Percentiles rank a stretch among this genome's conserved stretches.
These are phyloP conservation scores for Cheilosia scutellata DNA, from an alignment of 2,888 invertebrate species.

Conservation along the genomic window DNA sequence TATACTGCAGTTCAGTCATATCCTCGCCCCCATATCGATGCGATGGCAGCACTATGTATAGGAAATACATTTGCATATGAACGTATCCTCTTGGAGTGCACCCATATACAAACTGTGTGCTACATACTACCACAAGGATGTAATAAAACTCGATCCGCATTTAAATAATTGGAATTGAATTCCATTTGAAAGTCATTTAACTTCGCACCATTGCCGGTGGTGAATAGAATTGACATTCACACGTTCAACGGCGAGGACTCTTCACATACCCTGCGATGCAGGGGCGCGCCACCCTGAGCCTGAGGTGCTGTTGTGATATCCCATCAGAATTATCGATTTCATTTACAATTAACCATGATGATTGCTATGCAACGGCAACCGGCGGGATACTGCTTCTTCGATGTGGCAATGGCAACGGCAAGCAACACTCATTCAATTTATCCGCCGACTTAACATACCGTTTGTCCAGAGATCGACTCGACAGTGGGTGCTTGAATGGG, in stretches of 20 bases:
- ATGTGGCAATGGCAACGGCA: slow-evolving; percentile 36
- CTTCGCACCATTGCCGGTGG: slow-evolving; percentile 72
- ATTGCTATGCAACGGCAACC: slow-evolving; percentile 62
- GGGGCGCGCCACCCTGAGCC: not conserved
- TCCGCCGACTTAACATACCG: slow-evolving; percentile 40
- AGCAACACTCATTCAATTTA: slow-evolving; percentile 38
- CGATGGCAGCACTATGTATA: not conserved
- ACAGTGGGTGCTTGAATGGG: slow-evolving; percentile 3
- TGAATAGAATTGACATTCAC: slow-evolving; percentile 75
- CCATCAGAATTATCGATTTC: slow-evolving; percentile 75
- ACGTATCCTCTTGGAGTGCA: slow-evolving; percentile 13
- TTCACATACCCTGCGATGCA: not conserved
- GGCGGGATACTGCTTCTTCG: slow-evolving; percentile 43
- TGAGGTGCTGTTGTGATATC: slow-evolving; percentile 36
- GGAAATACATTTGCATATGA: slow-evolving; percentile 41
- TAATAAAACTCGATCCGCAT: slow-evolving; percentile 76
- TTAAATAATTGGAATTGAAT: slow-evolving; percentile 76
- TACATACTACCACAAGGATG: slow-evolving; percentile 54
- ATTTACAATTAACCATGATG: slow-evolving; percentile 75
- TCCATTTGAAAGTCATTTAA: slow-evolving; percentile 76
- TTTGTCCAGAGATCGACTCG: slow-evolving; percentile 50
- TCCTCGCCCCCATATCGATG: slow-evolving; percentile 28
- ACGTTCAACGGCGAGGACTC: slow-evolving; percentile 35
- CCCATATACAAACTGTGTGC: not conserved
- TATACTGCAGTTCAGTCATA: slow-evolving; percentile 13